These are phyloP conservation scores for Iguana delicatissima DNA, from an alignment of 2,797 vertebrate species.

Conservation along the genomic window DNA sequence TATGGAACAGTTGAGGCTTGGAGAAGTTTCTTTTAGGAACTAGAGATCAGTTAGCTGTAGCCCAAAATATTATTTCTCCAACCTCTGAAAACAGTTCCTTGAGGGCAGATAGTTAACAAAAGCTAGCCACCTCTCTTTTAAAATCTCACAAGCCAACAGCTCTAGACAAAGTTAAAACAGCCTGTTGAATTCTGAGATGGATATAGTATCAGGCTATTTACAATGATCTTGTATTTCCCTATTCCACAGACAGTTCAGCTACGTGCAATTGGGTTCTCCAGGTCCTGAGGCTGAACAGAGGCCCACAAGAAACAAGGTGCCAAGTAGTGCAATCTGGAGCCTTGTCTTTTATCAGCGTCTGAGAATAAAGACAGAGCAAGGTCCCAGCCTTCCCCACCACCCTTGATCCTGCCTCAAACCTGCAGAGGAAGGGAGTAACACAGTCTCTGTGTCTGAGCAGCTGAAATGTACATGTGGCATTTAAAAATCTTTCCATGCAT, in stretches of 20 bases:
- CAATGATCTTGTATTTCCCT: background rate
- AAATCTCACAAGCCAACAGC: background rate
- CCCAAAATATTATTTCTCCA: too few species aligned
- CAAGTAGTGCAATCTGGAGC: background rate
- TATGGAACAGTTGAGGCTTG: background rate
- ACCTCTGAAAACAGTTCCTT: too few species aligned
- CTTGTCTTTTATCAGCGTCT: constrained; percentile 30
- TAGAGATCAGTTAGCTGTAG: too few species aligned
- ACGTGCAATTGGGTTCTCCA: background rate
- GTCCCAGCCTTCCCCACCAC: background rate
- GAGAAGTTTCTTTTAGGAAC: too few species aligned
- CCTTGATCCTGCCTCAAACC: constrained; percentile 5
- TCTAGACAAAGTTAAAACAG: background rate
- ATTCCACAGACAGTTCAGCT: background rate
- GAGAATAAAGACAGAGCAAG: constrained; percentile 29
- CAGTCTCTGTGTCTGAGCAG: constrained; percentile 11
- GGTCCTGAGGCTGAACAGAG: background rate
- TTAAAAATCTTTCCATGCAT: constrained; percentile 19
- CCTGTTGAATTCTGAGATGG: background rate
- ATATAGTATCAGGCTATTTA: background rate
- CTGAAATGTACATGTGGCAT: constrained; percentile 11
- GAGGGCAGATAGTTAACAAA: background rate
- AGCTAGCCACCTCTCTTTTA: background rate
- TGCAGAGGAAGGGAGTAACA: constrained; percentile 22
- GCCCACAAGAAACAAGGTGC: background rate